Evolutionary conservation across 2,113 vertebrate genomes (phyloP), one percentile per base, ranked within the genome.

Genomic region (Brachyhypopomus occidentalis): DNA sequence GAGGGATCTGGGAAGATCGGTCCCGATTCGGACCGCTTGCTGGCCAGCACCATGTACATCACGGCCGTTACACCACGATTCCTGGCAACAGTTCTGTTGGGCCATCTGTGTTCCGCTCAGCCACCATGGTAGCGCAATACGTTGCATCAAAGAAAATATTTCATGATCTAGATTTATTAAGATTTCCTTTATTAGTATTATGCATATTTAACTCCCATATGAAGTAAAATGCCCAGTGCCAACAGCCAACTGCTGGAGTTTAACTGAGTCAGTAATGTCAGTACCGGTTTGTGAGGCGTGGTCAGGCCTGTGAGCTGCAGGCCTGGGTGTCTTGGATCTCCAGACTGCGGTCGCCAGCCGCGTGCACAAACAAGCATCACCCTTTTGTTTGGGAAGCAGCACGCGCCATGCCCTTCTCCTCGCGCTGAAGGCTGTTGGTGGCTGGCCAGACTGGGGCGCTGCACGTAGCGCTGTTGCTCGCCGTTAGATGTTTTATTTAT

Each of bases 71-170:
- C 23, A 20, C 34, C 38, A 17, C 8, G 55, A 12, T 22, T 66
- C 56, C 30, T 88, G 82, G 87, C 90, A 88, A 88, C 79, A 66
- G 85, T 90, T 91, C 92, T 93, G 91, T 90, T 92, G n/a, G 89
- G 92, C 86, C 82, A 91, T 90, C 79, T 81, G 80, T 83, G 62
- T 36, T 4, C 36, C 6, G 41, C 41, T 55, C 67, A 86, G 30
- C 72, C 82, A 84, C 78, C 71, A 58, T 76, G 56, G 72, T 56
- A 23, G 41, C 58, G 17, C 76, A 66, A 7, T 34, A 8, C 22
- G 16, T 7, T 38, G 58, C 22, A 23, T 72, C 20, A 22, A 6
- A 9, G 11, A 34, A 48, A 9, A 48, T 48, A 48, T 7, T 5
- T 27, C 3, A 45, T 6, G 9, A 2, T 36, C 20, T 62, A 34